Base-by-base conservation (phyloP, 2,888 invertebrate genomes). In the Thereva nobilitata region DNA sequence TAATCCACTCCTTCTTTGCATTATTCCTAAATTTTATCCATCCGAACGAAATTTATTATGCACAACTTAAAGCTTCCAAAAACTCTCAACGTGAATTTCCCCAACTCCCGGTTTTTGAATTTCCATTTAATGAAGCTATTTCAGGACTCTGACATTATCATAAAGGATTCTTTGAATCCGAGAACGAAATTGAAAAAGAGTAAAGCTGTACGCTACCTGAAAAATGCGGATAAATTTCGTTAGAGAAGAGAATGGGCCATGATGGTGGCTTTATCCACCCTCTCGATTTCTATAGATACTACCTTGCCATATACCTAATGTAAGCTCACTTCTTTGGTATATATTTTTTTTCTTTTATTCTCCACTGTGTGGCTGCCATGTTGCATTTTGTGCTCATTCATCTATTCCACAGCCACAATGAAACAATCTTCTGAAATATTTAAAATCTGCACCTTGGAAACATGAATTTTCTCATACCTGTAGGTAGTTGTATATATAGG, bases 361-460 rank as follows among this genome's bases (percentile, higher is more conserved):
- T 38, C n/a, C 23, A 23, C 23, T 23, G 23, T 53, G 23, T 63
- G 10, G 42, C 49, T 67, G 55, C 63, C 63, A 37, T 53, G 42
- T 45, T 67, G 47, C 67, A 67, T 61, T 67, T 45, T 45, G 50
- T 67, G 64, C 63, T 67, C 67, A 63, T 67, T 67, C 67, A 67
- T 63, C 67, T 67, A 55, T 55, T 40, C 42, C 38, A 8, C 23
- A 9, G 37, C 67, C 63, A 67, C 67, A 67, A 67, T 64, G 67
- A 55, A 63, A 50, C 63, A 63, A 64, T 67, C 41, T 61, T 35
- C 49, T 64, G 55, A 64, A 67, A 64, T 63, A 64, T 64, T 67
- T 61, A 67, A 64, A 40, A 45, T 34, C 38, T 67, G 67, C 57
- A 66, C 44, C 45, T 23, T 23, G 23, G 23, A 23, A 23, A 23